Evolutionary conservation across 1,140 invertebrate genomes (phyloP).

Genomic region (Diplogasteroides magnus): DNA sequence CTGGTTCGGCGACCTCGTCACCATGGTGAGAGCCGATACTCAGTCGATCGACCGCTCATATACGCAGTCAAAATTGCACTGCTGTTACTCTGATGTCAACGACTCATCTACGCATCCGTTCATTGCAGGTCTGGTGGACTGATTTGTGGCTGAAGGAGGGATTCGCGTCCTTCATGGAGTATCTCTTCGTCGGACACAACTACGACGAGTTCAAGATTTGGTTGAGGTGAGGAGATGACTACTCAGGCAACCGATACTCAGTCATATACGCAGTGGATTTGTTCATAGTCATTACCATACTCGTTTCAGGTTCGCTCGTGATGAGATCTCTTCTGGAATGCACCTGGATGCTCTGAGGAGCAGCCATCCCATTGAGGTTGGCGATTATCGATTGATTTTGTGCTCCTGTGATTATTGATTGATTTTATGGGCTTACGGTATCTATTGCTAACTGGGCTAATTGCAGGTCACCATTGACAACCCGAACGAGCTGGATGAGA

Average conservation of each 20-base stretch:
- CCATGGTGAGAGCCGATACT: slow-evolving; percentile 39
- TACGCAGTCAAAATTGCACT: not conserved
- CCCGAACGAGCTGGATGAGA: slow-evolving; percentile 39
- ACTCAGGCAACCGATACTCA: not conserved
- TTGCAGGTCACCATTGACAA: slow-evolving; percentile 55
- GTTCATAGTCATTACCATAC: not conserved
- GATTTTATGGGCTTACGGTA: not conserved
- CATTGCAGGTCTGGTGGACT: slow-evolving; percentile 60
- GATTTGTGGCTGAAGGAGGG: slow-evolving; percentile 62
- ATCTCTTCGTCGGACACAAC: slow-evolving; percentile 59
- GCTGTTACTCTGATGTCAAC: not conserved
- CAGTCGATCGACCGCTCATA: too few species aligned
- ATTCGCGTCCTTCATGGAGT: slow-evolving; percentile 60
- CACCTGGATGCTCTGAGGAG: slow-evolving; percentile 29
- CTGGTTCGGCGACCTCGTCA: slow-evolving; percentile 54
- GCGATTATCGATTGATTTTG: too few species aligned
- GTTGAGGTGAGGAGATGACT: slow-evolving; percentile 10
- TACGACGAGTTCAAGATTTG: slow-evolving; percentile 62
- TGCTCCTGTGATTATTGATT: not conserved
- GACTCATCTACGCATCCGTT: not conserved
- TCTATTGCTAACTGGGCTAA: too few species aligned
- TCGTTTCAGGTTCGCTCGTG: slow-evolving; percentile 31
- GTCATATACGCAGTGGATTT: not conserved
- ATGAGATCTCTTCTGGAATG: slow-evolving; percentile 31
- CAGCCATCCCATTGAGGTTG: slow-evolving; percentile 36